Evolutionary conservation across 2,113 vertebrate species (phyloP).

Genomic region (Rhinoptilus africanus): DNA sequence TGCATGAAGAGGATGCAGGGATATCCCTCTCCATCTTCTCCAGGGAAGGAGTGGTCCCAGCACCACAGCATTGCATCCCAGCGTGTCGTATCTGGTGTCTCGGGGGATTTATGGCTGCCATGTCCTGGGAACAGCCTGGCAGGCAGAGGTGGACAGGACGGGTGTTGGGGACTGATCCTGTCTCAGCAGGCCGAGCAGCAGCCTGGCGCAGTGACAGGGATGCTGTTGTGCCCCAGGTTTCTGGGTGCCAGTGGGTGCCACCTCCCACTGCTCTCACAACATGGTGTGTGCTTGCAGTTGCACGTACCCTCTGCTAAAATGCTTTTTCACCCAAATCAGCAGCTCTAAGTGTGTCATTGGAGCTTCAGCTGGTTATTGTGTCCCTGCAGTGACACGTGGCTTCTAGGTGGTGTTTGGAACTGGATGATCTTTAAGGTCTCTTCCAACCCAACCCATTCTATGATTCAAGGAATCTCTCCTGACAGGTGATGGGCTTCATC

Average conservation of each 20-base stretch:
- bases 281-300: not conserved
- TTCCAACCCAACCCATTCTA: no score
- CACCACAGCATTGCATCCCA: not conserved
- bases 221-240: not conserved
- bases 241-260: not conserved
- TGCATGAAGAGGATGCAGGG: not conserved
- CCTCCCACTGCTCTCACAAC: not conserved
- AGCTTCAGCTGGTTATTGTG: not conserved
- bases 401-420: not conserved
- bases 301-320: not conserved
- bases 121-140: not conserved
- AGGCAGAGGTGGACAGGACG: not conserved
- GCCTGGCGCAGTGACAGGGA: not conserved
- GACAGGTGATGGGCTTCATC: not conserved
- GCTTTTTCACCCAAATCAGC: not conserved
- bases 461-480: not conserved
- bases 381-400: not conserved
- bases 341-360: not conserved
- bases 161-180: not conserved
- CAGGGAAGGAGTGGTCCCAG: not conserved
- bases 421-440: no score
- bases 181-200: not conserved
- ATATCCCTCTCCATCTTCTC: not conserved
- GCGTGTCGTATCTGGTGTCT: fast-evolving
- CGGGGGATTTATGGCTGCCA: not conserved